phyloP scores from a whole-genome alignment of 2,113 vertebrate species.

The Ceuthmochares aereus region DNA sequence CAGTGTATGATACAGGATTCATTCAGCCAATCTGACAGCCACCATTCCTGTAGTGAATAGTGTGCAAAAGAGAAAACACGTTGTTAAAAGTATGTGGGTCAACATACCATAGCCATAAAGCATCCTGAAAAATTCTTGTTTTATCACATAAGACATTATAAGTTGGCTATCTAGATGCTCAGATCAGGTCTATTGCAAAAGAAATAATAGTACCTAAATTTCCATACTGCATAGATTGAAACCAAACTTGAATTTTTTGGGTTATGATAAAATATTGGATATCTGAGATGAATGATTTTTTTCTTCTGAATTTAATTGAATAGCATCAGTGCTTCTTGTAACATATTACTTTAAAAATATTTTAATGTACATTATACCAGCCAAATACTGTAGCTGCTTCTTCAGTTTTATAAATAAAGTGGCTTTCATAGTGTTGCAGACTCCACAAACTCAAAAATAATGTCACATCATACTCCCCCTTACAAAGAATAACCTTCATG shows the following conservation, averaged over 20 bases:
- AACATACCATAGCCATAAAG: not conserved
- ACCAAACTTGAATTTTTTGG: not conserved
- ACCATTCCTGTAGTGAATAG: not conserved
- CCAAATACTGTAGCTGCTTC: not conserved
- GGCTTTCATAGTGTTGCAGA: not conserved
- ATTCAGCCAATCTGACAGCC: not conserved
- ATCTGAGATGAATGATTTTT: not conserved
- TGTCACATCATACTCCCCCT: not conserved
- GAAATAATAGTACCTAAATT: not conserved
- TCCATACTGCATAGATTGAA: not conserved
- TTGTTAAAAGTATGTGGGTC: not conserved
- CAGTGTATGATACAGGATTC: not conserved
- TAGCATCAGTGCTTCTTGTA: not conserved
- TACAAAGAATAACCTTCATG: not conserved
- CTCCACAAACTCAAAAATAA: not conserved
- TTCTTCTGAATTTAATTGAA: not conserved
- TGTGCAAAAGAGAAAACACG: not conserved
- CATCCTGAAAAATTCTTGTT: not conserved
- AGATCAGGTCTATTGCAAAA: not conserved
- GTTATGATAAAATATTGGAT: not conserved
- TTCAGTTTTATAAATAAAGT: not conserved
- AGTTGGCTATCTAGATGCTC: not conserved
- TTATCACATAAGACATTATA: not conserved
- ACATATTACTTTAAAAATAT: not conserved
- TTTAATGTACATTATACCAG: not conserved